Percentiles rank a stretch among this genome's conserved stretches.
Conservation (phyloP, 2,888 invertebrate genomes). For the Folsomia manolachei region DNA sequence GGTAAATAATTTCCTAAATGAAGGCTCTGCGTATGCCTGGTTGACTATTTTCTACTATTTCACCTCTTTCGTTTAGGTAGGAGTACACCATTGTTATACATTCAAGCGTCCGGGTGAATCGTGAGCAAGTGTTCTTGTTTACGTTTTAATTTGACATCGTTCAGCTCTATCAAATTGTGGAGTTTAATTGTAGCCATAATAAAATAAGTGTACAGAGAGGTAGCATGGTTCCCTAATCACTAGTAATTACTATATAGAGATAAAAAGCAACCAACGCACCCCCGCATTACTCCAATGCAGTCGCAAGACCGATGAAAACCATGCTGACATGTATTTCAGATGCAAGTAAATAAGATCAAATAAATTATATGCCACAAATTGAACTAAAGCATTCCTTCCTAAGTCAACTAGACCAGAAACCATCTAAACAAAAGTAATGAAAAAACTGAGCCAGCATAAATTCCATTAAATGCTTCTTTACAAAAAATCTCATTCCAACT, state of each 20-base stretch:
- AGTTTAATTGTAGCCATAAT: neutral
- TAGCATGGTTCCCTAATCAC: too few relatives aligned
- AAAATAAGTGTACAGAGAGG: too few relatives aligned
- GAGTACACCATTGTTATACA: neutral
- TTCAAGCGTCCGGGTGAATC: neutral
- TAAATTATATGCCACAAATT: neutral
- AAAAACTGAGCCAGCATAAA: conserved; percentile 1
- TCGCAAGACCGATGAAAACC: neutral
- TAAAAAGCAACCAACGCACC: neutral
- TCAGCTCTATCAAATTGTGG: neutral
- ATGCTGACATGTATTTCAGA: neutral
- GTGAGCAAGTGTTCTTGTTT: neutral
- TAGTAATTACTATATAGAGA: too few relatives aligned
- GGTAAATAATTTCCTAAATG: too few relatives aligned
- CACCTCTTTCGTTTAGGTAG: neutral
- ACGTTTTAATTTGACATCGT: neutral
- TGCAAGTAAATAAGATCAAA: neutral
- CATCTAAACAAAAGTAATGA: neutral
- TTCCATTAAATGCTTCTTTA: neutral
- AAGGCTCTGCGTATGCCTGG: too few relatives aligned
- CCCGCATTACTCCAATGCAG: neutral
- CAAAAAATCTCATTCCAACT: conserved; percentile 5
- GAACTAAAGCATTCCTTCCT: neutral
- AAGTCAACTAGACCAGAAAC: neutral
- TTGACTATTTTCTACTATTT: neutral